Base-by-base conservation (phyloP, 2,113 vertebrate genomes). In the Neogale vison region DNA sequence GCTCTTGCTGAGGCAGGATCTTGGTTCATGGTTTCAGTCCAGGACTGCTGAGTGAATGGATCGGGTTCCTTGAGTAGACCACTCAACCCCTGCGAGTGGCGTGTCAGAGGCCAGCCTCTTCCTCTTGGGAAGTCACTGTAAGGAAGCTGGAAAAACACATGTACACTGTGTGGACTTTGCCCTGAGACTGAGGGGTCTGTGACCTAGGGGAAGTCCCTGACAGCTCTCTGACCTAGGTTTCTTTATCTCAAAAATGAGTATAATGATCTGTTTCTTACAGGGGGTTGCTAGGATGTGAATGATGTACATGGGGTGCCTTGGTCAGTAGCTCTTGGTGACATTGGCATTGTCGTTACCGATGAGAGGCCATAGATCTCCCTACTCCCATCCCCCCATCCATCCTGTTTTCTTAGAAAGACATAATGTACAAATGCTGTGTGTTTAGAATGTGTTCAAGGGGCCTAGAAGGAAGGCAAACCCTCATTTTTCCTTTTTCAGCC, bases 331-430 rank as follows among this genome's bases (percentile, higher is more conserved):
- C 80, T 23, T 52, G 26, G 85, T 39, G 42, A n/a, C 18, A 55
- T 59, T 94, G 52, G 81, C 29, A 29, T 74, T 14, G 7, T 47
- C 47, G 74, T 77, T 69, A n/a, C 14, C 45, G 39, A 61, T 86
- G n/a, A 89, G 55, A 47, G 39, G 45, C 34, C 90, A 57, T 59
- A 84, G 72, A 59, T 63, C 93, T 17, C 50, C 24, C 42, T 24
- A 26, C 26, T 17, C 26, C 4, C 10, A 3, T 13, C 7, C 14
- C 50, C 47, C 42, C 31, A 92, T 29, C 50, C 17, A 23, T 71
- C 18, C 50, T 39, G 17, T 69, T 93, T 90, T 88, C 80, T 88
- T 87, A 83, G 94, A 94, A 90, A 82, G 92, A 57, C 55, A 29
- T 57, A 47, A 6, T 72, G 7, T 83, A 45, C 26, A 61, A 77